Percentiles rank a stretch among this genome's conserved stretches.
These are phyloP conservation scores for Drosophila longiperda DNA, from an alignment of 2,888 invertebrate species.

Conservation along the genomic window DNA sequence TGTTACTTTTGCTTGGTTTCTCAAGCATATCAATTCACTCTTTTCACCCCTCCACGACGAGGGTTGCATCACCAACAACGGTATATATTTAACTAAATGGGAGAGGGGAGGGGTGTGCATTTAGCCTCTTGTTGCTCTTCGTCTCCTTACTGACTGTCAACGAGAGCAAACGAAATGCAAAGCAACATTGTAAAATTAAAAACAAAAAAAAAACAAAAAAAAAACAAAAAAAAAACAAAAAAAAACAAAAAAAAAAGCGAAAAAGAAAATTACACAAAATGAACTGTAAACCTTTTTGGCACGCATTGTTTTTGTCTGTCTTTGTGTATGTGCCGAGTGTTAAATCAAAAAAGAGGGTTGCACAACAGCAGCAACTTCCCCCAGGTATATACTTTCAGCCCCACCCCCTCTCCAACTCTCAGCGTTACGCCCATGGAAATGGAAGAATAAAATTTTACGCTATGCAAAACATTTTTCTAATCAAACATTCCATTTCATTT, in stretches of 20 bases:
- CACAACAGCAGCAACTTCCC: constrained; percentile 27
- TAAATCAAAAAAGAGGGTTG: constrained; percentile 63
- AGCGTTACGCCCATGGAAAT: constrained; percentile 59
- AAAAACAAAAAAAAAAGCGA: constrained; percentile 23
- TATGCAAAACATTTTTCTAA: constrained; percentile 81
- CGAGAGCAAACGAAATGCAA: constrained; percentile 48
- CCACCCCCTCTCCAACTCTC: background rate
- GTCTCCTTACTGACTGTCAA: background rate
- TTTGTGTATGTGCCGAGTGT: constrained; percentile 8
- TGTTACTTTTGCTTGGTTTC: constrained; percentile 79
- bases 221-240: constrained; percentile 19
- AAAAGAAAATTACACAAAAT: constrained; percentile 67
- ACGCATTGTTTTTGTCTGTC: constrained; percentile 62
- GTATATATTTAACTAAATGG: background rate
- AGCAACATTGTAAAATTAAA: constrained; percentile 58
- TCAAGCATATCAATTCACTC: constrained; percentile 81
- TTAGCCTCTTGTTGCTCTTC: constrained; percentile 25
- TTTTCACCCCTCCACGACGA: constrained; percentile 53
- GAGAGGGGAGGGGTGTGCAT: constrained; percentile 20
- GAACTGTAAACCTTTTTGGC: constrained; percentile 77
- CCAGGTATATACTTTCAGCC: constrained; percentile 35
- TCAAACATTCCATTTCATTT: constrained; percentile 80
- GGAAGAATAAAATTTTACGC: constrained; percentile 71
- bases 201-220: constrained; percentile 20
- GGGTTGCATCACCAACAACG: constrained; percentile 35